These are phyloP conservation scores for Pseudotriccus pelzelni DNA, from an alignment of 2,797 vertebrate genomes.

Conservation along the genomic window DNA sequence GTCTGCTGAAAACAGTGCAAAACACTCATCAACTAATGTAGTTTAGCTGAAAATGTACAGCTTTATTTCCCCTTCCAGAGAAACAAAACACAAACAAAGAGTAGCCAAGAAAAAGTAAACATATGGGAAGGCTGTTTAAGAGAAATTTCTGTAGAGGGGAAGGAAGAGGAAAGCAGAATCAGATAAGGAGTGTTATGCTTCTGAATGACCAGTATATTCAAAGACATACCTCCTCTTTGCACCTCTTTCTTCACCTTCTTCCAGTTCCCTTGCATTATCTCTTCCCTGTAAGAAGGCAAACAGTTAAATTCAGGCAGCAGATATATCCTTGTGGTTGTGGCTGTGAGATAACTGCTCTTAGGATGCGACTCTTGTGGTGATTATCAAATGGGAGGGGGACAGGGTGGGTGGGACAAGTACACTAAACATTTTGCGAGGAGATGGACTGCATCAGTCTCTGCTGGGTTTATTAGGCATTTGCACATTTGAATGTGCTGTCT, in stretches of 20 bases:
- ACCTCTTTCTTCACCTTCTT: neutral
- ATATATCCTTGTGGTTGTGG: neutral
- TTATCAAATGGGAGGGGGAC: accelerated
- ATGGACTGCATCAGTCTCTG: neutral
- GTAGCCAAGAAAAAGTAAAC: neutral
- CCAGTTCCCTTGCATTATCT: neutral
- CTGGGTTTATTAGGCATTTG: neutral
- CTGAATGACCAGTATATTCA: neutral
- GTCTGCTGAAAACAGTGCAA: neutral
- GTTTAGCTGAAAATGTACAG: neutral
- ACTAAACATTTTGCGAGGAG: neutral
- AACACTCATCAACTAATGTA: neutral
- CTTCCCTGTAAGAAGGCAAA: neutral
- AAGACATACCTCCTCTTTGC: neutral
- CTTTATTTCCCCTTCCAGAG: neutral
- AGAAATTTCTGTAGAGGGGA: neutral
- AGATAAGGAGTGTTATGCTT: neutral
- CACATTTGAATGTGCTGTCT: neutral
- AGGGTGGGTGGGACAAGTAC: neutral
- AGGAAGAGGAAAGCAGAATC: neutral
- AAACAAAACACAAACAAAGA: neutral
- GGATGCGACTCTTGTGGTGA: neutral
- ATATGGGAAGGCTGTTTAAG: neutral
- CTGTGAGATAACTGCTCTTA: neutral
- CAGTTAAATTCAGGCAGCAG: neutral